Evolutionary conservation across 1,140 invertebrate species (phyloP).

Genomic region (Diploscapter pachys): DNA sequence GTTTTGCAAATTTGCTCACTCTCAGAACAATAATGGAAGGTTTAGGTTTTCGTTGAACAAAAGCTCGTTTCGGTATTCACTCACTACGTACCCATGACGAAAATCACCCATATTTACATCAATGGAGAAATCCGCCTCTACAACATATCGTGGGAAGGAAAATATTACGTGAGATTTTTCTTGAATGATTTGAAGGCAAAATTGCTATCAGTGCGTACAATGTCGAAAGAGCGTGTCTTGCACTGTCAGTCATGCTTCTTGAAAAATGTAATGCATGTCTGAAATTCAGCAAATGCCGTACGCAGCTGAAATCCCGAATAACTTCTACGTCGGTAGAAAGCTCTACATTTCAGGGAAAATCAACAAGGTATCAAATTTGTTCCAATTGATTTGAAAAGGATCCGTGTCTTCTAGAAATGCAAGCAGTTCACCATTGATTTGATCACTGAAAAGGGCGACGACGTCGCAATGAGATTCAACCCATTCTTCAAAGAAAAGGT

Average conservation of each 20-base stretch:
- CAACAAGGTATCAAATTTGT: neutral
- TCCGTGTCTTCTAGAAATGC: constrained; percentile 35
- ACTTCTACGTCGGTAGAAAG: constrained; percentile 54
- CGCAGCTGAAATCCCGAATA: constrained; percentile 57
- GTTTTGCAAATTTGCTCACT: constrained; percentile 14
- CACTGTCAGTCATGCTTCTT: neutral
- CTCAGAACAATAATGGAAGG: neutral
- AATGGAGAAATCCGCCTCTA: constrained; percentile 55
- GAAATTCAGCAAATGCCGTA: constrained; percentile 46
- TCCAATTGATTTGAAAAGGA: constrained; percentile 10
- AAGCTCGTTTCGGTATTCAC: constrained; percentile 57
- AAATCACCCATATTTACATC: constrained; percentile 54
- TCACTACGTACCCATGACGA: constrained; percentile 52
- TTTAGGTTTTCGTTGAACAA: constrained; percentile 56
- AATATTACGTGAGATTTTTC: constrained; percentile 46
- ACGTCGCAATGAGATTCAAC: constrained; percentile 45
- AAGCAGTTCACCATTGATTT: constrained; percentile 53
- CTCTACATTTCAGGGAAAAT: constrained; percentile 53
- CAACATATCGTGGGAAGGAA: constrained; percentile 49
- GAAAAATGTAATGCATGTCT: neutral
- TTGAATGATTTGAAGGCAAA: neutral
- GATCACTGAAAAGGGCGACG: constrained; percentile 24
- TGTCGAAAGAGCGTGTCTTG: neutral
- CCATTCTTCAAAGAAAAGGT: constrained; percentile 44
- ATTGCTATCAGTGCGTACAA: neutral